Evolutionary conservation across 2,888 invertebrate species (phyloP), one percentile per base, ranked within the genome.

Genomic region (Coecobrya sp.): DNA sequence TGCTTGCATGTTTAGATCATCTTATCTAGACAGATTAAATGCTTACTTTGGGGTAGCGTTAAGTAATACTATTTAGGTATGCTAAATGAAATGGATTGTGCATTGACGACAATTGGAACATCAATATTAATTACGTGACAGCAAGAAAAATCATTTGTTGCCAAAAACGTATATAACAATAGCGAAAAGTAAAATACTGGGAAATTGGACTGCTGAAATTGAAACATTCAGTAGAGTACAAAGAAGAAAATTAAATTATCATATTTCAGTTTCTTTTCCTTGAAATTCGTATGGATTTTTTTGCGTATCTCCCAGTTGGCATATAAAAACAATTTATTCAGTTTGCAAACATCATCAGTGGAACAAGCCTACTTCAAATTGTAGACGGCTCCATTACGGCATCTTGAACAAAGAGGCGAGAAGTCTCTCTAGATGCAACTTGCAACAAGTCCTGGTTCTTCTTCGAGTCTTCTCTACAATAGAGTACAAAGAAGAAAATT

Each of bases 91-190:
- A 49, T 49, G 13, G 49, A 49, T 13, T 13, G 4, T 13, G 49
- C 13, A 13, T 13, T 49, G 49, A 49, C 11, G 11, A 49, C 49
- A 49, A 30, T 16, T 10, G 16, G 30, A 27, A 7, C 10, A 45
- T n/a, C 19, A 87, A 88, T 62, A 88, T 79, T 79, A 79, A 79
- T 88, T 87, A 76, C 45, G 65, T 42, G 22, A 65, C 73, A 73
- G 76, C 52, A 19, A 45, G 42, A 42, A 86, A 65, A 73, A 36
- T n/a, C n/a, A 36, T 49, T 1, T 49, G 49, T 13, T 49, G 49
- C 13, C 49, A 49, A 49, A 49, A 10, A 5, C 59, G 16, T 27
- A 59, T 59, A 19, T 19, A n/a, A 59, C 49, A 49, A 49, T 7
- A 1, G 8, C 1, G 7, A 59, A 59, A 59, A 19, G n/a, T 8